Evolutionary conservation across 1,140 invertebrate genomes (phyloP).

Genomic region (Ylistrum balloti): DNA sequence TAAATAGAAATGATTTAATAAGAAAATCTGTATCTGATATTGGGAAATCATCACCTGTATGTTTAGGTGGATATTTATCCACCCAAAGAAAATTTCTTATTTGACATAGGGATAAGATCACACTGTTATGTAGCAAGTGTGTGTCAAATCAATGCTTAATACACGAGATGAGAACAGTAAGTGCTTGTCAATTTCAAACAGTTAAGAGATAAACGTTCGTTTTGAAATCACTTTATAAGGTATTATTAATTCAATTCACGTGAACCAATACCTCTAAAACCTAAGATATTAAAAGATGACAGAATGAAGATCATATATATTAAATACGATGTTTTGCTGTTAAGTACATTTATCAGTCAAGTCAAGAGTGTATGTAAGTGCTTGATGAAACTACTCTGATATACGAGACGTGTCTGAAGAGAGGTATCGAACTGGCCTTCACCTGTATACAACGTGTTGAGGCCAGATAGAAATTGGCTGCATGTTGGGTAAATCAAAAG

Average conservation of each 20-base stretch:
- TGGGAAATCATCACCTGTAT: too few species aligned
- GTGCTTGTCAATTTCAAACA: conserved; percentile 19
- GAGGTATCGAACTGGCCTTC: neutral
- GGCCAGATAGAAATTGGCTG: neutral
- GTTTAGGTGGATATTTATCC: neutral
- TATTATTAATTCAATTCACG: neutral
- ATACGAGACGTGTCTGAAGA: neutral
- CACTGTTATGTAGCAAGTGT: neutral
- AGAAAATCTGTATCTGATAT: too few species aligned
- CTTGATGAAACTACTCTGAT: conserved; percentile 2
- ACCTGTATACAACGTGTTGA: neutral
- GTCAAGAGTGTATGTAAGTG: neutral
- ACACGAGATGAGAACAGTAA: neutral
- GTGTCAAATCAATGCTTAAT: conserved; percentile 1
- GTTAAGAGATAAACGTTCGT: neutral
- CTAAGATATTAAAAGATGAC: neutral
- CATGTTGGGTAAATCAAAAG: neutral
- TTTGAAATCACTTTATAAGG: conserved; percentile 12
- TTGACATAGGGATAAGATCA: neutral
- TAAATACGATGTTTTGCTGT: neutral
- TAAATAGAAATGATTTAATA: too few species aligned
- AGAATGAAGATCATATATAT: neutral
- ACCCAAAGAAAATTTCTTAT: neutral
- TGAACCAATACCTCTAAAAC: neutral
- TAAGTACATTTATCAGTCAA: neutral